Base-by-base conservation (phyloP, 2,797 vertebrate species). In the Macroramphosus scolopax region DNA sequence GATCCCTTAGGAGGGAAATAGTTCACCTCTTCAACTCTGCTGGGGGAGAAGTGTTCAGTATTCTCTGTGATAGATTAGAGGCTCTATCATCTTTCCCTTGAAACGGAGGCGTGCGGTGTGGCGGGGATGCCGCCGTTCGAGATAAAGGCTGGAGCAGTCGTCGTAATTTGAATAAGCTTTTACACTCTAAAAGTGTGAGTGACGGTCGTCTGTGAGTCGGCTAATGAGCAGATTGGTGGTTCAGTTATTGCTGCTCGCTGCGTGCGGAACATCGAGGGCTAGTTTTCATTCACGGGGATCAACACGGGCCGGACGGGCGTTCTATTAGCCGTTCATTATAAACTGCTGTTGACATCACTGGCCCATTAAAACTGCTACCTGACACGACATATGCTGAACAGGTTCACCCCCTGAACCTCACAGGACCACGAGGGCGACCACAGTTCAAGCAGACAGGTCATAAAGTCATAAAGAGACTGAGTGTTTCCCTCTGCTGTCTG, bases 51-150 rank as follows among this genome's bases (percentile, higher is more conserved):
- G 68, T 66, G 70, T 71, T 79, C 77, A 79, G 77, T 75, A 82
- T 84, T 84, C 80, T 42, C 52, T 77, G 56, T 85, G 84, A 88
- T 84, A 74, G 68, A 86, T 84, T 81, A 80, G 49, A 68, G 65
- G 43, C 72, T 78, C 75, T 78, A 75, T 85, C 83, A 87, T 88
- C 76, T 65, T 52, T 49, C 49, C 38, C 57, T 76, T 82, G 63
- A 72, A 83, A 85, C 66, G 57, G 72, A 51, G 64, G 28, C 66
- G 33, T 49, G 44, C 64, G 64, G 68, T 17, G 18, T 63, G 72
- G 49, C 62, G 1, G 42, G 49, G 61, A 74, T 40, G 69, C 61
- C 68, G 55, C 59, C 51, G 58, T 18, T 54, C 54, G 58, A 65
- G 68, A 78, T 70, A 72, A 78, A 75, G 54, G 63, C 44, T 77